phyloP scores from a whole-genome alignment of 35 echinoderm and acorn worm genomes.

The Lytechinus variegatus region DNA sequence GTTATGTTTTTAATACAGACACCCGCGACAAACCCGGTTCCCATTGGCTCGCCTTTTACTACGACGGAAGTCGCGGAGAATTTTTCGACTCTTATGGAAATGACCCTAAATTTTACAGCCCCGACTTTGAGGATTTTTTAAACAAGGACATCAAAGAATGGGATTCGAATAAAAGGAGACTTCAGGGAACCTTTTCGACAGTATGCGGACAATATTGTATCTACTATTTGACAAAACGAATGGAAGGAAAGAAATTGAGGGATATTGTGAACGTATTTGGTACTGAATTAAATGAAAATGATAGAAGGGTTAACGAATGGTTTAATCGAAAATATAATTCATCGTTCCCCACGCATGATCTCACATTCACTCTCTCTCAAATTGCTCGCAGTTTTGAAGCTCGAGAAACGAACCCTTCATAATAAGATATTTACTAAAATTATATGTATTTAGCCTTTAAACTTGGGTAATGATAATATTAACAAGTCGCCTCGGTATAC shows the following conservation, averaged over 20 bases:
- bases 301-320: background rate
- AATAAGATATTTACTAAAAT: background rate
- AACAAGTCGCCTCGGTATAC: too few relatives aligned
- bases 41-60: slow-evolving; percentile 50
- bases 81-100: slow-evolving; percentile 64
- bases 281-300: background rate
- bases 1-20: slow-evolving; percentile 47
- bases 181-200: slow-evolving; percentile 36
- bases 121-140: background rate
- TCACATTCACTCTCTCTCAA: background rate
- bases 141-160: background rate
- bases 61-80: slow-evolving; percentile 1
- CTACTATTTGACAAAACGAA: slow-evolving; percentile 45
- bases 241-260: slow-evolving; percentile 23
- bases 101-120: slow-evolving; percentile 25
- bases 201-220: slow-evolving; percentile 65
- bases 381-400: background rate
- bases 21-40: slow-evolving; percentile 39
- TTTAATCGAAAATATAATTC: slow-evolving; percentile 32
- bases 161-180: slow-evolving; percentile 7
- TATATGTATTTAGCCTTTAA: too few relatives aligned
- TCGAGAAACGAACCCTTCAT: background rate
- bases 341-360: background rate
- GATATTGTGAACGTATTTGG: slow-evolving; percentile 14
- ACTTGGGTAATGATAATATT: background rate